phyloP scores from a whole-genome alignment of 2,888 invertebrate species.

The Pandemis cinnamomeana region DNA sequence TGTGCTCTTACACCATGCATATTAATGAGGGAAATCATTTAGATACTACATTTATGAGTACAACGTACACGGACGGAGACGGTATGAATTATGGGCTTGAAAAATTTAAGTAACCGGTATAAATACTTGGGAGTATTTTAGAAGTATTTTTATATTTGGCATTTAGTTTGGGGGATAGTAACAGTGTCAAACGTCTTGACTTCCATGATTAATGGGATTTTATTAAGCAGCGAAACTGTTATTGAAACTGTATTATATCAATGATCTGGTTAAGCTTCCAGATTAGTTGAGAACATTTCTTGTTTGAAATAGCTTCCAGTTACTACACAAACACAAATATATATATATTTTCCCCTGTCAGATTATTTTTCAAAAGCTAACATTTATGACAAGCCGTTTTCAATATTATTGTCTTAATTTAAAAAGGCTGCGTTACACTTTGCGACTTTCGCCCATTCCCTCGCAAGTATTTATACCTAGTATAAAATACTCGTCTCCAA shows the following conservation, averaged over 20 bases:
- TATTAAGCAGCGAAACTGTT: too few relatives aligned
- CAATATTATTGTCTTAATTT: neutral
- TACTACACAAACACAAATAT: too few relatives aligned
- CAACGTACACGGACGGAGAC: constrained; percentile 26
- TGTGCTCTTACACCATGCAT: constrained; percentile 36
- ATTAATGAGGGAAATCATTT: constrained; percentile 40
- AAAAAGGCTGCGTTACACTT: neutral
- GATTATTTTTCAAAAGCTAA: too few relatives aligned
- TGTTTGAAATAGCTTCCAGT: too few relatives aligned
- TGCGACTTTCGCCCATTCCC: too few relatives aligned
- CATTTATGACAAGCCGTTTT: neutral
- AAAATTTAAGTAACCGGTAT: neutral
- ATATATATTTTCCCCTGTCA: too few relatives aligned
- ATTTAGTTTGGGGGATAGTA: too few relatives aligned
- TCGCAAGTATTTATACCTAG: neutral
- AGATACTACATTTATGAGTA: constrained; percentile 40
- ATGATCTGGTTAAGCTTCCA: too few relatives aligned
- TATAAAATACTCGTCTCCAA: constrained; percentile 11
- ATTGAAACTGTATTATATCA: too few relatives aligned
- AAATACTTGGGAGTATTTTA: constrained; percentile 10
- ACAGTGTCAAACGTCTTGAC: too few relatives aligned
- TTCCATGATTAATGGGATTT: too few relatives aligned
- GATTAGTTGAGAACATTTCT: too few relatives aligned
- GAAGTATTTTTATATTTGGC: neutral
- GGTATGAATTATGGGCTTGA: constrained; percentile 12